A percentile compares a stretch with the other conserved stretches of the same genome.
Conservation (phyloP, 2,113 vertebrate species). For the Eulemur rufifrons region DNA sequence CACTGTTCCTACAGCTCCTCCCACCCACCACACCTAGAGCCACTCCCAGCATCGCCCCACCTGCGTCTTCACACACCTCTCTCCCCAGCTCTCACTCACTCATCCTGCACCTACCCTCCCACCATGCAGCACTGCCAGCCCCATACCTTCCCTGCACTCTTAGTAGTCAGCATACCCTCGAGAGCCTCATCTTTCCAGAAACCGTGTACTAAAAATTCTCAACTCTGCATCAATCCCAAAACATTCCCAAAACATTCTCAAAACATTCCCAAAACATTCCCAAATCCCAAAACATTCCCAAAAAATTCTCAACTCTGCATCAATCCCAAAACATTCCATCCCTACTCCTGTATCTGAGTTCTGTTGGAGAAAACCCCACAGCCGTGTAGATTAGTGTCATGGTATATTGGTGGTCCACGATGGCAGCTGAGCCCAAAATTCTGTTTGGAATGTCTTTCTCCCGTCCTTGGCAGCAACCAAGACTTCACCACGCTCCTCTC, state of each 20-base stretch:
- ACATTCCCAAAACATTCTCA: too few relatives aligned
- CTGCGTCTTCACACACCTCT: background rate
- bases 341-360: background rate
- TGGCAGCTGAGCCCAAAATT: background rate
- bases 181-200: background rate
- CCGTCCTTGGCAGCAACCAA: background rate
- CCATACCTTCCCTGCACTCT: background rate
- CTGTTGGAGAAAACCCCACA: background rate
- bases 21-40: background rate
- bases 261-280: too few relatives aligned
- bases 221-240: background rate
- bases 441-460: background rate
- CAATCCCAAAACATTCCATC: background rate
- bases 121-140: too few relatives aligned
- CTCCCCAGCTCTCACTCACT: background rate
- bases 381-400: background rate
- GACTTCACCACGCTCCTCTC: background rate
- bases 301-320: background rate
- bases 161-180: background rate
- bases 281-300: too few relatives aligned
- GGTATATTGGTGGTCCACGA: background rate
- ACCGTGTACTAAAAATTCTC: background rate
- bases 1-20: background rate
- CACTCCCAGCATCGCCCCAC: background rate
- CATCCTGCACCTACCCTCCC: background rate